Conservation (phyloP, 23 tunicate species). For the Halocynthia roretzi region DNA sequence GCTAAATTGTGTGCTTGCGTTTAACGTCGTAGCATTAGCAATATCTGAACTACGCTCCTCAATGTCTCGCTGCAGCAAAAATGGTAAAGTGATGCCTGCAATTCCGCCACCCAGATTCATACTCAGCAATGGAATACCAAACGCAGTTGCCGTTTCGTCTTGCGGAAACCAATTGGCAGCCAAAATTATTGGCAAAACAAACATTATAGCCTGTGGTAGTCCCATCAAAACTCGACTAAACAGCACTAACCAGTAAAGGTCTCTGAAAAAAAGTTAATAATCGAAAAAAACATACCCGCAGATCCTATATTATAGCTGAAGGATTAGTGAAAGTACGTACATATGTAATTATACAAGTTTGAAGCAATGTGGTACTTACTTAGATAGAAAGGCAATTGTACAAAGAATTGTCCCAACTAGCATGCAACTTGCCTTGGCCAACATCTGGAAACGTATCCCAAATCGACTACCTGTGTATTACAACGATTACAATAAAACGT, state of each 20-base stretch:
- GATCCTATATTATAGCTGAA: neutral
- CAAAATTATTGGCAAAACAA: conserved; percentile 3
- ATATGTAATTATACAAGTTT: neutral
- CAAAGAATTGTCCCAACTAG: no score
- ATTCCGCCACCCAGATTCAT: neutral
- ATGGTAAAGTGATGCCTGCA: neutral
- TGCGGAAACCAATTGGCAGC: conserved; percentile 13
- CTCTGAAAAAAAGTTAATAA: neutral
- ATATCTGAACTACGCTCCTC: neutral
- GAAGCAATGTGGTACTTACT: no score
- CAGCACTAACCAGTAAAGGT: neutral
- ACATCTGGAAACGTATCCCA: no score
- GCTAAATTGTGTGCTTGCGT: neutral
- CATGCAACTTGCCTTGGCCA: no score
- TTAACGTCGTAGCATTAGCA: neutral
- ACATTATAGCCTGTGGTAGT: neutral
- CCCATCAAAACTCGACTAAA: conserved; percentile 9
- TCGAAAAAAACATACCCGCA: neutral
- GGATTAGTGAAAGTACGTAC: neutral
- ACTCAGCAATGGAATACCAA: neutral
- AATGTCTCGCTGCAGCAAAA: neutral
- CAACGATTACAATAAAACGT: no score
- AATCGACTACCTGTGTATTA: no score
- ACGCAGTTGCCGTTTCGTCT: conserved; percentile 11
- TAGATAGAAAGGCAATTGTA: no score